A percentile compares a stretch with the other conserved stretches of the same genome.
phyloP scores from a whole-genome alignment of 2,797 vertebrate species.

The Arvicola amphibius region DNA sequence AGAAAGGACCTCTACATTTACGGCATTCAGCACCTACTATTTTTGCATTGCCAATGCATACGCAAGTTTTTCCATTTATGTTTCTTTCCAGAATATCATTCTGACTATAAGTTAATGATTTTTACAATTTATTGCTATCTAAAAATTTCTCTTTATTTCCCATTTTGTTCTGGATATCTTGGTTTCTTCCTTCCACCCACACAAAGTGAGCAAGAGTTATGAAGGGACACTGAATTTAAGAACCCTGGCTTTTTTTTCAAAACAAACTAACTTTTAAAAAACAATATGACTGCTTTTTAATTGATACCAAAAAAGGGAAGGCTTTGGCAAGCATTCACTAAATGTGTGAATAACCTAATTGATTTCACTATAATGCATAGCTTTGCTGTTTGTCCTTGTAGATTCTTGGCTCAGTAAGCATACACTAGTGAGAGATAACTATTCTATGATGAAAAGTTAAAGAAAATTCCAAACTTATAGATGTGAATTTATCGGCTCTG shows the following conservation, averaged over 20 bases:
- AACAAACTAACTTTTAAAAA: conserved; percentile 65
- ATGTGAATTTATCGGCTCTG: neutral
- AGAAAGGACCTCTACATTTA: conserved; percentile 52
- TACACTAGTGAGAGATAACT: conserved; percentile 12
- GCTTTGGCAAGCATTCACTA: conserved; percentile 61
- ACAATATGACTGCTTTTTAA: conserved; percentile 67
- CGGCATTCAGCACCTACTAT: conserved; percentile 52
- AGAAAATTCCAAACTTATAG: neutral
- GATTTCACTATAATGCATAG: conserved; percentile 71
- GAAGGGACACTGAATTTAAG: conserved; percentile 69
- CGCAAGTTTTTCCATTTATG: conserved; percentile 66
- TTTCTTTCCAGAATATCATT: conserved; percentile 68
- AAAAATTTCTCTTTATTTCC: conserved; percentile 78
- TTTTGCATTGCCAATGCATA: conserved; percentile 61
- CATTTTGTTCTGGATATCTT: conserved; percentile 78
- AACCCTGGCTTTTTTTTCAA: conserved; percentile 46
- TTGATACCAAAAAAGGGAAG: conserved; percentile 34
- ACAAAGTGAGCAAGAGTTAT: conserved; percentile 66
- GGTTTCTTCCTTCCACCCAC: conserved; percentile 74
- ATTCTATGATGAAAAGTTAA: conserved; percentile 24
- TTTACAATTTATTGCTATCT: conserved; percentile 64
- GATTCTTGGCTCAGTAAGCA: conserved; percentile 56
- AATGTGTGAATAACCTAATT: conserved; percentile 73
- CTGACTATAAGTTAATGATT: conserved; percentile 64
- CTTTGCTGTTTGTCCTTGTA: conserved; percentile 65